Evolutionary conservation across 2,888 invertebrate species (phyloP).

Genomic region (Ophion costatus): DNA sequence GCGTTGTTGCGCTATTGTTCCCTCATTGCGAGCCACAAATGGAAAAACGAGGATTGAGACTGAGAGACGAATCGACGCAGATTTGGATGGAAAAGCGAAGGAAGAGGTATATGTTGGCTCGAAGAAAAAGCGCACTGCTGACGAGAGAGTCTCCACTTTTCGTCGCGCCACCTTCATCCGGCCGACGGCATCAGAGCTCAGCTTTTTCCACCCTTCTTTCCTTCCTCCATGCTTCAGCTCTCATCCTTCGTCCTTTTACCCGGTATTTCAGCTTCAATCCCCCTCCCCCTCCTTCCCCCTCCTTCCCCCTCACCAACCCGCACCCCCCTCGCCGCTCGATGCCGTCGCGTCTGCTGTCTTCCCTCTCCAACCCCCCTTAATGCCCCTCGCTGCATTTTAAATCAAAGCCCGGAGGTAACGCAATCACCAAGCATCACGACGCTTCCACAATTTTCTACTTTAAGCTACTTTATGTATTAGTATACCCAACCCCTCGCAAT

Average conservation of each 20-base stretch:
- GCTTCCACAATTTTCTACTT: slow-evolving; percentile 84
- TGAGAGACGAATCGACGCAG: slow-evolving; percentile 20
- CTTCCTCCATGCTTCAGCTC: slow-evolving; percentile 49
- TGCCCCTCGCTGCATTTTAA: slow-evolving; percentile 83
- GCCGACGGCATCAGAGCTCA: slow-evolving; percentile 50
- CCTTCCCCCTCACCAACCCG: slow-evolving; percentile 41
- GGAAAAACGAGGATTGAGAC: slow-evolving; percentile 31
- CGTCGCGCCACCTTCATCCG: slow-evolving; percentile 46
- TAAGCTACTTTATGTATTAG: slow-evolving; percentile 84
- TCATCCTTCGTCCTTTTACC: slow-evolving; percentile 62
- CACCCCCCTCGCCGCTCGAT: slow-evolving; percentile 50
- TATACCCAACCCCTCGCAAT: slow-evolving; percentile 71
- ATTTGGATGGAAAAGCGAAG: slow-evolving; percentile 11
- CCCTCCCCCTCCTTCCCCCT: slow-evolving; percentile 10
- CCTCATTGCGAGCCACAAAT: background rate
- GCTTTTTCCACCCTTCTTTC: slow-evolving; percentile 45
- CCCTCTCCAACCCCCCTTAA: slow-evolving; percentile 65
- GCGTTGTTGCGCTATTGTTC: background rate
- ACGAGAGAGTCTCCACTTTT: slow-evolving; percentile 23
- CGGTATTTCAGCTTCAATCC: slow-evolving; percentile 62
- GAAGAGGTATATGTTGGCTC: slow-evolving; percentile 34
- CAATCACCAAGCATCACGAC: slow-evolving; percentile 84
- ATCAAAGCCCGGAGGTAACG: slow-evolving; percentile 84
- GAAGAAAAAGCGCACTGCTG: slow-evolving; percentile 44
- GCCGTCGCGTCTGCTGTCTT: slow-evolving; percentile 62